Conservation (phyloP, 2,113 vertebrate genomes). For the Lepus americanus region DNA sequence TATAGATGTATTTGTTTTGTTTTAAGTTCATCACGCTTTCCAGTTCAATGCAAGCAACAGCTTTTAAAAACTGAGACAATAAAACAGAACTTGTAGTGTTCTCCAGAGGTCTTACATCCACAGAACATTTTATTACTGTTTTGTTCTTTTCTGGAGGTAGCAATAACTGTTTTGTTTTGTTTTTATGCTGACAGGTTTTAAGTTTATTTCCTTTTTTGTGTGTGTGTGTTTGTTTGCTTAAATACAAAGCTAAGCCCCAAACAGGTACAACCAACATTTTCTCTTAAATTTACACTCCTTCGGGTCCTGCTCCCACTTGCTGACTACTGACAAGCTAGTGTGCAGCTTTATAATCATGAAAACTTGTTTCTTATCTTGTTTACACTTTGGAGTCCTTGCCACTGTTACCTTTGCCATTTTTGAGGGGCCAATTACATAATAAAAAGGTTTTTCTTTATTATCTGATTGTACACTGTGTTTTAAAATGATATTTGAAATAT, state of each 20-base stretch:
- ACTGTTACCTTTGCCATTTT: slow-evolving; percentile 13
- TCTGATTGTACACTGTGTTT: not conserved
- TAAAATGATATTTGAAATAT: not conserved
- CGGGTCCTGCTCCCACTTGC: too few species aligned
- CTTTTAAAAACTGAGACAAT: slow-evolving; percentile 24
- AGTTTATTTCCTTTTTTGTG: slow-evolving; percentile 77
- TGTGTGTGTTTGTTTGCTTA: slow-evolving; percentile 68
- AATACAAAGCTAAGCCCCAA: slow-evolving; percentile 87
- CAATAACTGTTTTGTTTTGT: slow-evolving; percentile 77
- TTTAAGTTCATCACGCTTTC: slow-evolving; percentile 29
- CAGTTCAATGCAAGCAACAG: not conserved
- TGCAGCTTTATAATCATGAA: slow-evolving; percentile 4
- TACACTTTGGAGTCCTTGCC: slow-evolving; percentile 11
- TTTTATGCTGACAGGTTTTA: slow-evolving; percentile 86
- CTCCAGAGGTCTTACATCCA: not conserved
- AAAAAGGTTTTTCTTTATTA: not conserved
- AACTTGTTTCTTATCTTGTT: slow-evolving; percentile 1
- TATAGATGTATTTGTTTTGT: slow-evolving; percentile 1
- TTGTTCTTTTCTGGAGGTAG: not conserved
- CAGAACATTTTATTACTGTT: not conserved
- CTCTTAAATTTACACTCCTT: too few species aligned
- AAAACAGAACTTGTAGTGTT: slow-evolving; percentile 19
- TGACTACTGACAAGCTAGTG: too few species aligned
- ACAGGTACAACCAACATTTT: slow-evolving; percentile 30
- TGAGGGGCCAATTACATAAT: not conserved